phyloP scores from a whole-genome alignment of 2,113 vertebrate genomes.

The Percina caprodes region DNA sequence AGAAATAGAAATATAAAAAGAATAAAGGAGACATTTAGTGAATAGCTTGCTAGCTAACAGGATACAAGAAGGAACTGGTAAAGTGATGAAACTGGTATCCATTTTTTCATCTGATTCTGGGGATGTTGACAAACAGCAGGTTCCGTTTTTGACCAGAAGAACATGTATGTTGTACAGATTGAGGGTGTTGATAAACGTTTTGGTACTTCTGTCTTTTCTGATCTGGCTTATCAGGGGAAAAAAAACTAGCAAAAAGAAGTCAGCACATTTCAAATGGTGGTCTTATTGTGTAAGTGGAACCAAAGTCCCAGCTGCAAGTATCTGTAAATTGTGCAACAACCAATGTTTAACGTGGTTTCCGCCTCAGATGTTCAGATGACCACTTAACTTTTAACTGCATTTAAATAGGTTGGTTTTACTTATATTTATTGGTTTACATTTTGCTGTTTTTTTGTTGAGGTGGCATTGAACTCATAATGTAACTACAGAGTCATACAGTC shows the following conservation, averaged over 20 bases:
- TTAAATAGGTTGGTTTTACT: neutral
- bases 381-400: constrained; percentile 9
- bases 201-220: neutral
- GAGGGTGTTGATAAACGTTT: neutral
- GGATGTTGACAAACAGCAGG: neutral
- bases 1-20: neutral
- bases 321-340: constrained; percentile 9
- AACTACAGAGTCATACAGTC: neutral
- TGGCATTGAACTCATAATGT: constrained; percentile 14
- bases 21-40: neutral
- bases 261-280: neutral
- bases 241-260: neutral
- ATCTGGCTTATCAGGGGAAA: neutral
- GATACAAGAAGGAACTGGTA: neutral
- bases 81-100: neutral
- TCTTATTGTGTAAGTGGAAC: constrained; percentile 22
- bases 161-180: neutral
- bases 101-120: neutral
- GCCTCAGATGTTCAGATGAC: constrained; percentile 13
- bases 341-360: constrained; percentile 4
- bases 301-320: constrained; percentile 24
- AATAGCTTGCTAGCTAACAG: neutral
- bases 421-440: constrained; percentile 40
- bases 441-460: neutral
- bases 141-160: neutral